phyloP scores from a whole-genome alignment of 1,140 invertebrate genomes.

The Diabrotica virgifera region DNA sequence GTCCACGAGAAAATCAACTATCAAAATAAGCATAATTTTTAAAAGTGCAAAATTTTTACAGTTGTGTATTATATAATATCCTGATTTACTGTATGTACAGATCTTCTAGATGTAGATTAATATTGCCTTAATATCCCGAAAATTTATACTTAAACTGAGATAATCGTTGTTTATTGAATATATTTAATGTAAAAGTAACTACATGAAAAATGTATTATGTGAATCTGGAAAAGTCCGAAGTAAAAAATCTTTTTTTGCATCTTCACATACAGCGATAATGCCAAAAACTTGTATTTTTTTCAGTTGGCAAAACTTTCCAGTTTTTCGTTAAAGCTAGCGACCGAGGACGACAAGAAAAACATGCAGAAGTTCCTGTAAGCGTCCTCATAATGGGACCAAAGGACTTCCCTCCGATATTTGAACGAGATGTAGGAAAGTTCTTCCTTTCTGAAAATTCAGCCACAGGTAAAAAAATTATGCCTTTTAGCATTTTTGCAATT shows the following conservation, averaged over 20 bases:
- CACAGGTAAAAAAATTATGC: slow-evolving; percentile 52
- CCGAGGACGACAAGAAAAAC: slow-evolving; percentile 63
- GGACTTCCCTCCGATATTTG: slow-evolving; percentile 69
- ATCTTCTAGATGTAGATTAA: too few relatives aligned
- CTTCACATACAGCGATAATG: neutral
- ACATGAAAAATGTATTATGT: neutral
- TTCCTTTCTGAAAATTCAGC: slow-evolving; percentile 77
- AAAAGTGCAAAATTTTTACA: too few relatives aligned
- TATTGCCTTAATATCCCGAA: too few relatives aligned
- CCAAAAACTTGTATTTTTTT: slow-evolving; percentile 31
- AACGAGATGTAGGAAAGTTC: slow-evolving; percentile 68
- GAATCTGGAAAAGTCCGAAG: neutral
- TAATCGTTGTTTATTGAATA: too few relatives aligned
- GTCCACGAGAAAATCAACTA: too few relatives aligned
- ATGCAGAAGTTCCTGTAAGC: slow-evolving; percentile 76
- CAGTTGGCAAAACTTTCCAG: slow-evolving; percentile 79
- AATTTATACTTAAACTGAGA: too few relatives aligned
- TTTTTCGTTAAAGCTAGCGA: slow-evolving; percentile 87
- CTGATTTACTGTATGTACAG: too few relatives aligned
- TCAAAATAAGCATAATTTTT: too few relatives aligned
- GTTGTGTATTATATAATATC: too few relatives aligned
- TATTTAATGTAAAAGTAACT: too few relatives aligned
- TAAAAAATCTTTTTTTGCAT: neutral
- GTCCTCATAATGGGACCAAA: slow-evolving; percentile 70
- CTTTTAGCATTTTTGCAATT: too few relatives aligned